phyloP scores from a whole-genome alignment of 1,140 invertebrate species.

The Tetramorium simillimum region DNA sequence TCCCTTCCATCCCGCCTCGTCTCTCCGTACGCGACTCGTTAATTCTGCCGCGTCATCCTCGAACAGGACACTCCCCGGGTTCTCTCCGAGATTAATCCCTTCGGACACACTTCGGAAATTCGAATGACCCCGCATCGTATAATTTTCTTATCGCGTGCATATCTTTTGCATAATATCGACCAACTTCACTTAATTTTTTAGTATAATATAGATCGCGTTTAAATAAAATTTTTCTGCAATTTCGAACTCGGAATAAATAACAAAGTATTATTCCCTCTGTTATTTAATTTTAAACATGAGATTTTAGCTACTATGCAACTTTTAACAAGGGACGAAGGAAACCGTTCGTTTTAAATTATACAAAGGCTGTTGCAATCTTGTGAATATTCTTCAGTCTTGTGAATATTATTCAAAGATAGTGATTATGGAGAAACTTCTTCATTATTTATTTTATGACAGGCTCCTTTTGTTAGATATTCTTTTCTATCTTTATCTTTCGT shows the following conservation, averaged over 20 bases:
- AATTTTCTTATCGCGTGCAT: neutral
- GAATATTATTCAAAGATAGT: neutral
- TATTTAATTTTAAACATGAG: neutral
- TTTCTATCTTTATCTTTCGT: neutral
- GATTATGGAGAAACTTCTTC: neutral
- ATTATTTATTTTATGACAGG: neutral
- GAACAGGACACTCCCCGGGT: neutral
- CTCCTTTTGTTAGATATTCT: neutral
- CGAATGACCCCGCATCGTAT: neutral
- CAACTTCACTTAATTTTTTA: neutral
- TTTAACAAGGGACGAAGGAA: neutral
- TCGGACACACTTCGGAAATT: slow-evolving; percentile 8
- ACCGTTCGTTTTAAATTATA: neutral
- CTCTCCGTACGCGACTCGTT: neutral
- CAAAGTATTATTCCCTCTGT: neutral
- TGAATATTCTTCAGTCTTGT: neutral
- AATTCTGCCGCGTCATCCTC: slow-evolving; percentile 45
- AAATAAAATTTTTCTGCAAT: neutral
- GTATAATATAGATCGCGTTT: neutral
- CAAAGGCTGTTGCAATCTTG: neutral
- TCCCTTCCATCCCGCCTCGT: neutral
- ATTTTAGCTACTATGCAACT: neutral
- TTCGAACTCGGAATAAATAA: neutral
- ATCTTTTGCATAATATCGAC: neutral
- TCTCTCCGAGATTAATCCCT: slow-evolving; percentile 25